A percentile compares a stretch with the other conserved stretches of the same genome.
Conservation (phyloP, 1,140 invertebrate genomes). For the Chironomus tepperi region DNA sequence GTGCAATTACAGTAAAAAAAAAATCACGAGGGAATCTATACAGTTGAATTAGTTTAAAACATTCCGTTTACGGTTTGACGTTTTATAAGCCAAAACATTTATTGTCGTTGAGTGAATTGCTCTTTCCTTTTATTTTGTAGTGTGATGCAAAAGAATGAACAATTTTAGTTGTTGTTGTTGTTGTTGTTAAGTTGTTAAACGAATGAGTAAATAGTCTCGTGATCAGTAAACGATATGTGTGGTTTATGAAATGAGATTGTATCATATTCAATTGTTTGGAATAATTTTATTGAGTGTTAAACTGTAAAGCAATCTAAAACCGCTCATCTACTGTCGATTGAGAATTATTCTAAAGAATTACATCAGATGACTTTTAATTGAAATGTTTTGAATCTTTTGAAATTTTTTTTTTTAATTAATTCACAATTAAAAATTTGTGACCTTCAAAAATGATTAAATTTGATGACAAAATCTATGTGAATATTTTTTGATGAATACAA, state of each 20-base stretch:
- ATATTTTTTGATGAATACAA: too few species aligned
- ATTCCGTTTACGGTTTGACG: too few species aligned
- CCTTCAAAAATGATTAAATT: neutral
- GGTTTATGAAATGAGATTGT: neutral
- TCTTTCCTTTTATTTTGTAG: too few species aligned
- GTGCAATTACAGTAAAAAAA: too few species aligned
- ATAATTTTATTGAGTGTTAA: neutral
- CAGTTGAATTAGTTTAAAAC: too few species aligned
- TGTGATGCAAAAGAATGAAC: too few species aligned
- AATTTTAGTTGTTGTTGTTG: too few species aligned
- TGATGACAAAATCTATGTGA: neutral
- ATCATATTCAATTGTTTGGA: neutral
- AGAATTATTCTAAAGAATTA: neutral
- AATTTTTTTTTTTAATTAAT: neutral
- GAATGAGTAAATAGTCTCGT: conserved; percentile 16
- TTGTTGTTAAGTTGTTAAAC: neutral
- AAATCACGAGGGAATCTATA: too few species aligned
- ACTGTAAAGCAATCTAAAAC: neutral
- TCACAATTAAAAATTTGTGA: neutral
- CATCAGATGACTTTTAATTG: neutral
- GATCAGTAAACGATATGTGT: conserved; percentile 10
- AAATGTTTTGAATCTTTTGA: neutral
- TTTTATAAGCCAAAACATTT: too few species aligned
- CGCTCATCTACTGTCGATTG: neutral
- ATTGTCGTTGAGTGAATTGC: too few species aligned